Evolutionary conservation across 92 coral and sea anemone species (phyloP).

Genomic region (Ricordea florida): DNA sequence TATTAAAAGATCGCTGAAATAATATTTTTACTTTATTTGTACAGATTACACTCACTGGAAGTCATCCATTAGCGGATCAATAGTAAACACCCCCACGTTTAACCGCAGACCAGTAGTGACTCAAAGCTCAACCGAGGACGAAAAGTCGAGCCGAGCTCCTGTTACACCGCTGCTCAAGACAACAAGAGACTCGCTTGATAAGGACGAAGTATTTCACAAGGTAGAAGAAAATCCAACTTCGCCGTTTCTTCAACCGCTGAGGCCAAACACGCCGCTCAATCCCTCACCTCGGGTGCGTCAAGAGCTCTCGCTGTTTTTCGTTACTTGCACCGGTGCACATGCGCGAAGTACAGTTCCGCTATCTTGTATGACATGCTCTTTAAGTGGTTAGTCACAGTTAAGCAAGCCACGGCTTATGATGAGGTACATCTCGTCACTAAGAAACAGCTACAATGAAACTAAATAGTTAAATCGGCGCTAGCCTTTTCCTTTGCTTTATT

Average conservation of each 20-base stretch:
- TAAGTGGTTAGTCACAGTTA: too few relatives aligned
- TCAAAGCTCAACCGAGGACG: constrained; percentile 41
- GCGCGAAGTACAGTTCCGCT: background rate
- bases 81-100: constrained; percentile 50
- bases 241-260: background rate
- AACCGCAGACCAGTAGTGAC: constrained; percentile 39
- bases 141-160: constrained; percentile 1
- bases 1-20: background rate
- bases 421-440: too few relatives aligned
- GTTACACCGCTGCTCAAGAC: constrained; percentile 29
- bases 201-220: constrained; percentile 70
- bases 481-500: too few relatives aligned
- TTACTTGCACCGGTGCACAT: background rate
- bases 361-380: too few relatives aligned
- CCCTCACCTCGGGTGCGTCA: constrained; percentile 79
- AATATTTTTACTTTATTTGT: background rate
- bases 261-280: constrained; percentile 49
- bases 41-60: constrained; percentile 77
- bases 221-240: constrained; percentile 18
- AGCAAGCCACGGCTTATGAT: too few relatives aligned
- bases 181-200: constrained; percentile 46
- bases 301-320: too few relatives aligned
- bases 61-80: constrained; percentile 52
- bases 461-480: too few relatives aligned
- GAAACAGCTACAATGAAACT: too few relatives aligned